Evolutionary conservation across 2,113 vertebrate species (phyloP).

Genomic region (Xiphophorus maculatus): DNA sequence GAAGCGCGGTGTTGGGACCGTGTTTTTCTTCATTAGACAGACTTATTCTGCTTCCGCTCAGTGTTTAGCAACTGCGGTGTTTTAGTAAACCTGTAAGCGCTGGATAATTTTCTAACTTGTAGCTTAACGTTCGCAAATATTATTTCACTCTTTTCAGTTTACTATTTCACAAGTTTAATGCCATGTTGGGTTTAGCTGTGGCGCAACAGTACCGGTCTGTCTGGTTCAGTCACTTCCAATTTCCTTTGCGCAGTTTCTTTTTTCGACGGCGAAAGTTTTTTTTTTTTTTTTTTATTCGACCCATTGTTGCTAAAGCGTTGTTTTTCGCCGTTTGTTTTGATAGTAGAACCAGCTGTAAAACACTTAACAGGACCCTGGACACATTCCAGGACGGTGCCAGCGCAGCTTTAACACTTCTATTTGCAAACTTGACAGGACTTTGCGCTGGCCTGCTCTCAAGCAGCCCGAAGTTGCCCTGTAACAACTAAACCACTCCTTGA

Average conservation of each 20-base stretch:
- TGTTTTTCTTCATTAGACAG: neutral
- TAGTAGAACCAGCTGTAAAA: neutral
- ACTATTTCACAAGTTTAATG: neutral
- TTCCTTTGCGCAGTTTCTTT: conserved; percentile 19
- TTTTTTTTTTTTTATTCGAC: neutral
- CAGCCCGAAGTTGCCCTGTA: conserved; percentile 21
- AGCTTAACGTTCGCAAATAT: neutral
- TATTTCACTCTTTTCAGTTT: neutral
- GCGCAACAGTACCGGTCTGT: conserved; percentile 44
- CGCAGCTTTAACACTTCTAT: neutral
- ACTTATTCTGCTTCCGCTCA: neutral
- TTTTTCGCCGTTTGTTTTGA: neutral
- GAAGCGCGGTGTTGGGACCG: conserved; percentile 7
- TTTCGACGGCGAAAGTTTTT: neutral
- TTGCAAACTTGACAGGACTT: conserved; percentile 44
- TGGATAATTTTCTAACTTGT: too few species aligned
- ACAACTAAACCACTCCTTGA: conserved; percentile 38
- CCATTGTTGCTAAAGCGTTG: neutral
- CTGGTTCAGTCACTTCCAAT: conserved; percentile 8
- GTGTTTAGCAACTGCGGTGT: neutral
- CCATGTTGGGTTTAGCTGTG: neutral
- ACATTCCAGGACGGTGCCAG: neutral
- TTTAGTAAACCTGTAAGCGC: neutral
- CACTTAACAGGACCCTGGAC: too few species aligned
- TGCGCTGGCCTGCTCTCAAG: conserved; percentile 34